Evolutionary conservation across 30 jellyfish, hydroid and myxozoan species (phyloP), one percentile per base, ranked within the genome.

Genomic region (Aurelia coerulea): DNA sequence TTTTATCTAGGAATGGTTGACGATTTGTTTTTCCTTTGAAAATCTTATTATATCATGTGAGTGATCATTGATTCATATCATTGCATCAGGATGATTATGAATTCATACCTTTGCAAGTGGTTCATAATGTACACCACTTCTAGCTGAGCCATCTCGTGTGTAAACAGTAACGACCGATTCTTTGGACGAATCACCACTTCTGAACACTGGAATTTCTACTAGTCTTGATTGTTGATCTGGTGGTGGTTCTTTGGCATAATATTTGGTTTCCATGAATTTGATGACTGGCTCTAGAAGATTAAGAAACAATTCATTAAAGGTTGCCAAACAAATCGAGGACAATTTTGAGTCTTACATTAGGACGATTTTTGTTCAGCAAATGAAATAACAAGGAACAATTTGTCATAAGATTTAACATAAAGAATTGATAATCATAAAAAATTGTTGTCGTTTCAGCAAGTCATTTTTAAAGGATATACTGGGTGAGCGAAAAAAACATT

Each of bases 91-190:
- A 39, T 3, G 51, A 39, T 39, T 39, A 39, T 3, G 1, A 41
- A 42, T 3, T 10, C 82, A 9, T 69, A 94, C 99, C 95, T 86
- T 84, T 17, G 97, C 97, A 32, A 94, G 63, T 0, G 99, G 97
- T 70, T 94, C 97, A 68, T 89, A 94, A 65, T 89, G 90, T 5
- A 68, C 65, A 16, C 97, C 96, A 49, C 98, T 90, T 75, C 73
- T 94, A 2, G 99, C 99, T 37, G 97, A 94, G 17, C 99, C 99
- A 85, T 94, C 99, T 62, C 86, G 89, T n/a, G 99, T 90, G 80
- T 78, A 71, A 60, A 90, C 95, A 32, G 94, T 83, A 8, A 94
- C 97, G 41, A 62, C 68, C 7, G 95, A 85, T 17, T 80, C 72
- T 69, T 65, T 73, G 4, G 99, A 89, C 0, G 86, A 56, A 70